These are phyloP conservation scores for Calliphora vomitoria DNA, from an alignment of 2,888 invertebrate genomes.

Conservation along the genomic window DNA sequence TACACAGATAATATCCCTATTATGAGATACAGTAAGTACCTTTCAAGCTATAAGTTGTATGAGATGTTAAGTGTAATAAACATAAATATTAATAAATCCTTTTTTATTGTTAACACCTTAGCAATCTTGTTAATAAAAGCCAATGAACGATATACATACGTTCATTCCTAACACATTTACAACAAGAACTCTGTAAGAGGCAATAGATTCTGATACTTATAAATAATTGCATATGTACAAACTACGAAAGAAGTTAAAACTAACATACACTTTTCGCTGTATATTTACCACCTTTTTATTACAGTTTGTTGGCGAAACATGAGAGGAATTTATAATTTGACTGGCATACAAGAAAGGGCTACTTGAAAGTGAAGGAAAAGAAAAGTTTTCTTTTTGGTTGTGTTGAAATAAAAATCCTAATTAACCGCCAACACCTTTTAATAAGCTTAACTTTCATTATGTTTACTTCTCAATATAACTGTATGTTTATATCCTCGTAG, in stretches of 20 bases:
- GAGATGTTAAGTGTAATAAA: slow-evolving; percentile 3
- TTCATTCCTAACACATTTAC: not conserved
- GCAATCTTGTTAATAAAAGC: slow-evolving; percentile 15
- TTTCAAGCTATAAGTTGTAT: not conserved
- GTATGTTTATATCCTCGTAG: not conserved
- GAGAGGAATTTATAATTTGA: slow-evolving; percentile 39
- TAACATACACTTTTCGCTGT: slow-evolving; percentile 25
- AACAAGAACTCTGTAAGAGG: not conserved
- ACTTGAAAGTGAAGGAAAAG: not conserved
- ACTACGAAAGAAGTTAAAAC: not conserved
- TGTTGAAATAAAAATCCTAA: slow-evolving; percentile 35
- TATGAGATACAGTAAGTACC: too few species aligned
- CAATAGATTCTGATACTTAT: slow-evolving; percentile 33
- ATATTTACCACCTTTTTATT: slow-evolving; percentile 44
- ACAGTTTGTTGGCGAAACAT: slow-evolving; percentile 20
- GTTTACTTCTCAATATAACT: slow-evolving; percentile 12
- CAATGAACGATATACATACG: not conserved
- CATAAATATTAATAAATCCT: slow-evolving; percentile 26
- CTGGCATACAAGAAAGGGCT: not conserved
- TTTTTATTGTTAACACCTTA: not conserved
- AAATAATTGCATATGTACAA: not conserved
- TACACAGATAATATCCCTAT: not conserved
- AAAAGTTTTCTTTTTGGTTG: not conserved
- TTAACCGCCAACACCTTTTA: slow-evolving; percentile 46
- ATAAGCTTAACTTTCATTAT: slow-evolving; percentile 52